phyloP scores from a whole-genome alignment of 2,113 vertebrate species.

The Procavia capensis region DNA sequence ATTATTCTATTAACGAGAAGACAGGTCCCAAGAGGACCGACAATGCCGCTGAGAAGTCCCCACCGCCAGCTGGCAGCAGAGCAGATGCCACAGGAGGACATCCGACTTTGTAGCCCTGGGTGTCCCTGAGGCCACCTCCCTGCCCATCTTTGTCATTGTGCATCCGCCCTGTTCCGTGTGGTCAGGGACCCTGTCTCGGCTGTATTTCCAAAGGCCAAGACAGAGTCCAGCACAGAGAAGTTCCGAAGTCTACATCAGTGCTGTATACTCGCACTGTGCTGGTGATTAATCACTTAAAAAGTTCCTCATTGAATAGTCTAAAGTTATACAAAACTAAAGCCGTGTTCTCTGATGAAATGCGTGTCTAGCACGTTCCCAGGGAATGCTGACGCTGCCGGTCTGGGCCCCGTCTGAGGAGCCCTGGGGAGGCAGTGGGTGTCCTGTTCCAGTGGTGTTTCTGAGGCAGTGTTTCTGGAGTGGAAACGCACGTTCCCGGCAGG shows the following conservation, averaged over 20 bases:
- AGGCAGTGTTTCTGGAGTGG: too few species aligned
- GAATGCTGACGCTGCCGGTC: too few species aligned
- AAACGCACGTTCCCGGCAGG: too few species aligned
- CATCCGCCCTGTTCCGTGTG: not conserved
- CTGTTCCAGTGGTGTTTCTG: too few species aligned
- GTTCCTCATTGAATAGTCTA: not conserved
- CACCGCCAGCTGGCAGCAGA: not conserved
- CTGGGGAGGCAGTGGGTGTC: too few species aligned
- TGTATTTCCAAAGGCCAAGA: not conserved
- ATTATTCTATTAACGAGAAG: not conserved
- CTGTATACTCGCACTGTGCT: not conserved
- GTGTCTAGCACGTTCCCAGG: too few species aligned
- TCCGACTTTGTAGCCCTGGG: not conserved
- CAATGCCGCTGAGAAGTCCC: not conserved
- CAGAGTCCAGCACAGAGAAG: not conserved
- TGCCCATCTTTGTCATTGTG: not conserved
- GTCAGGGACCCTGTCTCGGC: not conserved
- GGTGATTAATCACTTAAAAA: not conserved
- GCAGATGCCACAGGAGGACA: not conserved
- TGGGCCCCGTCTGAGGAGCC: too few species aligned
- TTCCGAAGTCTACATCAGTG: not conserved
- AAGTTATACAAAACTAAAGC: slow-evolving; percentile 20
- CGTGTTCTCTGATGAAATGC: not conserved
- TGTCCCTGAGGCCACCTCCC: not conserved
- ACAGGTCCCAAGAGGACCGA: not conserved